Conservation (phyloP, 92 coral and sea anemone species). For the Phenganax marumi region DNA sequence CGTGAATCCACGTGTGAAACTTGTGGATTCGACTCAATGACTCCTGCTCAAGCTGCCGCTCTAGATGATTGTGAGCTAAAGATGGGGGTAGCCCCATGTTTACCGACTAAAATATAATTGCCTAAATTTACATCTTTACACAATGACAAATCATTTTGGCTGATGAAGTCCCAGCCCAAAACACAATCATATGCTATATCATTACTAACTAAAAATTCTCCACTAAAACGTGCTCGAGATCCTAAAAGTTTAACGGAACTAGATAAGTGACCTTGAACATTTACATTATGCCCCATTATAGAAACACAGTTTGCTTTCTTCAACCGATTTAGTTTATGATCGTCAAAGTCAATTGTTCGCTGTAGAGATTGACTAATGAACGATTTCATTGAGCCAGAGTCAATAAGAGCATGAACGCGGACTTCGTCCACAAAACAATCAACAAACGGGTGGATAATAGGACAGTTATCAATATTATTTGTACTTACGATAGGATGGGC, state of each 20-base stretch:
- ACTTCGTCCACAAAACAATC: constrained; percentile 42
- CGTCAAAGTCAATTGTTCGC: constrained; percentile 2
- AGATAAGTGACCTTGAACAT: neutral
- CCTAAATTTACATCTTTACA: neutral
- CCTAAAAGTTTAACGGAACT: neutral
- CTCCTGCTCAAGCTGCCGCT: neutral
- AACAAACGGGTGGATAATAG: constrained; percentile 16
- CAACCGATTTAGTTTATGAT: neutral
- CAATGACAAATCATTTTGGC: neutral
- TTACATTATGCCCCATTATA: neutral
- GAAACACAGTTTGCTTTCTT: neutral
- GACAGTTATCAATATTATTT: neutral
- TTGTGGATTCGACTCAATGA: neutral
- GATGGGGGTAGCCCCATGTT: neutral
- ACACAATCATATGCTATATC: constrained; percentile 17
- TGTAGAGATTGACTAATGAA: constrained; percentile 22
- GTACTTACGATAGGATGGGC: constrained; percentile 1
- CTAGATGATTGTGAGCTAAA: too few species aligned
- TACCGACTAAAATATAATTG: neutral
- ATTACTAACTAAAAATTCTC: constrained; percentile 34
- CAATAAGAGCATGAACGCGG: constrained; percentile 45
- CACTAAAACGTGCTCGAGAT: neutral
- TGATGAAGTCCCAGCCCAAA: neutral
- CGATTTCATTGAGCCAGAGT: constrained; percentile 54
- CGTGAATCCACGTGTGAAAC: too few species aligned